A percentile compares a stretch with the other conserved stretches of the same genome.
Conservation (phyloP, 2,113 vertebrate genomes). For the Sterna hirundo region DNA sequence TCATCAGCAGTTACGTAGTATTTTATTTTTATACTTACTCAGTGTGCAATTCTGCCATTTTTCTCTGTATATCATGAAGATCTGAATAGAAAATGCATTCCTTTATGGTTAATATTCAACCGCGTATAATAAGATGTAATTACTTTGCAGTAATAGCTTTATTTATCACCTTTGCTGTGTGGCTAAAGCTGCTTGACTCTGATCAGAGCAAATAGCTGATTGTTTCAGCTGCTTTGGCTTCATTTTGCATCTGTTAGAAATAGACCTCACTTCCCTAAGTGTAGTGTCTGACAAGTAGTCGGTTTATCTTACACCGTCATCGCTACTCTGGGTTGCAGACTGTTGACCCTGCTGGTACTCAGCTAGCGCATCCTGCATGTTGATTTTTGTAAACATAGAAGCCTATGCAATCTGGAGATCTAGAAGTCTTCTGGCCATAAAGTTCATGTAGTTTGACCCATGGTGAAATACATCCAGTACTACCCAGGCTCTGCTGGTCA, state of each 20-base stretch:
- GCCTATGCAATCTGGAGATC: not conserved
- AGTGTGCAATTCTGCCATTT: not conserved
- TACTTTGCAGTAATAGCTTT: not conserved
- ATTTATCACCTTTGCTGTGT: not conserved
- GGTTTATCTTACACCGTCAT: not conserved
- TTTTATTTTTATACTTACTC: not conserved
- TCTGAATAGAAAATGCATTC: not conserved
- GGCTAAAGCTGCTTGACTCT: not conserved
- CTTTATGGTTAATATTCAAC: conserved; percentile 2
- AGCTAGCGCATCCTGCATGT: not conserved
- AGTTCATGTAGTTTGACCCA: not conserved
- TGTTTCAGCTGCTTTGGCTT: not conserved
- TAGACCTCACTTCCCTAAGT: accelerated
- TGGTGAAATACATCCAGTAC: not conserved
- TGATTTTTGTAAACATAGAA: not conserved
- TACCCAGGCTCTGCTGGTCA: not conserved
- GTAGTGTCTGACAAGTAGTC: not conserved
- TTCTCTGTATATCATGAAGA: not conserved
- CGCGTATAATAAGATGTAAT: not conserved
- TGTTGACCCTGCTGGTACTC: not conserved
- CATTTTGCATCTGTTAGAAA: not conserved
- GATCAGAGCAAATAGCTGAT: not conserved
- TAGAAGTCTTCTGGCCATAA: not conserved
- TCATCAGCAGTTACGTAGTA: not conserved
- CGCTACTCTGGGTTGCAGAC: not conserved